A percentile compares a stretch with the other conserved stretches of the same genome.
Conservation (phyloP, 2,113 vertebrate genomes). For the Lophura nycthemera region DNA sequence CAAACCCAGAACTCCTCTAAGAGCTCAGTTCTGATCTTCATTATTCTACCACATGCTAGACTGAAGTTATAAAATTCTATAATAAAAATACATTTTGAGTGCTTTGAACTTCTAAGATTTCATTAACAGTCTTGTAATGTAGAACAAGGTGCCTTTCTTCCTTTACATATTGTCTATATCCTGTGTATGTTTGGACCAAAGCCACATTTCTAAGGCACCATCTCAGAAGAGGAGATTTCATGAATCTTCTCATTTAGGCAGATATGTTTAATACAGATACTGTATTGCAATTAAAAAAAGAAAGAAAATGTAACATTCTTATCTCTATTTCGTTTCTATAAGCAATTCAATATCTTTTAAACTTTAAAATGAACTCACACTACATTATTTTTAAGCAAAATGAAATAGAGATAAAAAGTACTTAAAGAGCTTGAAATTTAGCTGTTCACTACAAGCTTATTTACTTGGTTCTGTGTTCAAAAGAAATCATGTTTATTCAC, state of each 20-base stretch:
- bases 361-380: neutral
- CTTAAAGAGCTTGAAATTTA: neutral
- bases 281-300: neutral
- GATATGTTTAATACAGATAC: neutral
- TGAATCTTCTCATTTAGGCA: neutral
- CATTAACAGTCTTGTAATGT: neutral
- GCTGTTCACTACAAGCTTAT: neutral
- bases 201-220: neutral
- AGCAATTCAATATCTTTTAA: neutral
- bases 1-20: constrained; percentile 3
- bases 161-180: neutral
- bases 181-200: accelerated
- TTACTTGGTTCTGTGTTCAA: neutral
- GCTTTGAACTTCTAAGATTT: neutral
- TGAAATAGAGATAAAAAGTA: neutral
- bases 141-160: neutral
- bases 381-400: neutral
- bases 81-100: neutral
- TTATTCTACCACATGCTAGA: neutral
- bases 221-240: neutral
- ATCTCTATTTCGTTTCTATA: neutral
- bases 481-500: neutral
- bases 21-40: neutral
- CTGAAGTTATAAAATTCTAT: neutral
- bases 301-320: neutral